phyloP scores from a whole-genome alignment of 92 coral and sea anemone species.

The Scolanthus callimorphus region DNA sequence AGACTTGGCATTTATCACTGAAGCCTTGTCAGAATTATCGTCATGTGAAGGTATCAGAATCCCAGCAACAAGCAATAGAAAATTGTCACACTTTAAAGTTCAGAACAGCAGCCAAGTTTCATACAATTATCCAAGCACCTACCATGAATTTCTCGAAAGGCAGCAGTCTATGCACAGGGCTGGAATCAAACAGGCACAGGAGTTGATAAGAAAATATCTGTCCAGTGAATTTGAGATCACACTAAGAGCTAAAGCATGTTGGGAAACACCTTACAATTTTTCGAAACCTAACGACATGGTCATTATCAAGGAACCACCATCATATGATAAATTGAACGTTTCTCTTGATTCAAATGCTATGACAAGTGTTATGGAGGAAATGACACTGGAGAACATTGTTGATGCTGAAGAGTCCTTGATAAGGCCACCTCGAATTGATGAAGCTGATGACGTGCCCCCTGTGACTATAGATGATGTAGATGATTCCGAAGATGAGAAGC shows the following conservation, averaged over 20 bases:
- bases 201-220: background rate
- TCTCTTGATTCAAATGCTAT: background rate
- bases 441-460: no score
- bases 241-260: background rate
- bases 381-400: background rate
- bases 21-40: background rate
- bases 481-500: no score
- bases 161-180: conserved; percentile 2
- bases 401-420: no score
- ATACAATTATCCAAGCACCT: background rate
- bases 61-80: background rate
- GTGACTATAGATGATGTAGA: no score
- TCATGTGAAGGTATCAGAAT: background rate
- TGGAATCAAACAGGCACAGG: background rate
- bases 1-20: background rate
- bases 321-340: background rate
- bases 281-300: background rate
- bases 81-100: background rate
- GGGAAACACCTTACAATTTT: background rate
- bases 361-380: background rate
- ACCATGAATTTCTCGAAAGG: background rate
- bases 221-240: background rate
- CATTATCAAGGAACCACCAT: background rate
- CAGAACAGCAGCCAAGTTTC: background rate
- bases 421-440: no score